Base-by-base conservation (phyloP, 2,113 vertebrate species). In the Zosterops japonicus region DNA sequence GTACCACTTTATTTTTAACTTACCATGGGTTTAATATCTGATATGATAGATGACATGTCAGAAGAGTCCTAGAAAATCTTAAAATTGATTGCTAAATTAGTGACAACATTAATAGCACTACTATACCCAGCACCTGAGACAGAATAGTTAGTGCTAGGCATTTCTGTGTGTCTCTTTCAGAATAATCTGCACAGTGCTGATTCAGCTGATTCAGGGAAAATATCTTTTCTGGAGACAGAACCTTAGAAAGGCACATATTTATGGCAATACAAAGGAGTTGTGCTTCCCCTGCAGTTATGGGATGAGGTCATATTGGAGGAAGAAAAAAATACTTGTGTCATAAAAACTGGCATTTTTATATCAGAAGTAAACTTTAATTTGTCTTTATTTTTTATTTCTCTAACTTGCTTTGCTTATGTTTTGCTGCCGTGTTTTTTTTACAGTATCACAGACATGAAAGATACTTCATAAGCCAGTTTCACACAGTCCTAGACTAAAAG, bases 1-100 rank as follows among this genome's bases (percentile, higher is more conserved):
- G 33, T 55, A 9, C 14, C 15, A n/a, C 67, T 81, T 80, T 72
- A 60, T 83, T 95, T 93, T 94, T 77, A 80, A 77, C 39, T 88
- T 83, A 29, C 16, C 33, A 67, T 86, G 41, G 33, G 9, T 86
- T 76, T 90, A 81, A 42, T 94, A 52, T 80, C 50, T 90, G 8
- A 71, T 76, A 12, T 92, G 71, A 83, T 75, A 78, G 33, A 90
- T 63, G 44, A 47, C 27, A 29, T 90, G 24, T 83, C 85, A 93
- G 79, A 90, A 71, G 35, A 67, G 52, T 55, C 67, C 47, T 68
- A 83, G 76, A 93, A 94, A 92, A 93, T 59, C 20, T 85, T 93
- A 28, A 70, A 95, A 77, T 74, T 85, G 46, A 80, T 88, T 81
- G 44, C 31, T 74, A 85, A 85, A 83, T 87, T 87, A 92, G 47